These are phyloP conservation scores for Ptychochromis oligacanthus DNA, from an alignment of 2,113 vertebrate species.

Conservation along the genomic window DNA sequence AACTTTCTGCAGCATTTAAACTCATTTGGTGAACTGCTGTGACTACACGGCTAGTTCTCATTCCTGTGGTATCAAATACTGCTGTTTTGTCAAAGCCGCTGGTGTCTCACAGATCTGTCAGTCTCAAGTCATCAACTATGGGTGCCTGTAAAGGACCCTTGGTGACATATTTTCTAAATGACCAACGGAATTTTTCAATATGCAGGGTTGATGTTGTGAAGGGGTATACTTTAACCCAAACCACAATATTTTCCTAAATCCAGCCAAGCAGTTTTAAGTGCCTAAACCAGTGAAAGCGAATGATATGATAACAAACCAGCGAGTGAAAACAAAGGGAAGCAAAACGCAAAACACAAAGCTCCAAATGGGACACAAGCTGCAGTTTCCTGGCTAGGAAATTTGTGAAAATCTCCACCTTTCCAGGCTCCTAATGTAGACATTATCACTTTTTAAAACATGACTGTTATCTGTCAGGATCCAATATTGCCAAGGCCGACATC, in stretches of 20 bases:
- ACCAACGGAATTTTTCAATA: neutral
- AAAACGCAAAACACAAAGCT: neutral
- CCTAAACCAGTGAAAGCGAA: neutral
- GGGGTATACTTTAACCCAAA: neutral
- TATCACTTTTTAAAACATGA: neutral
- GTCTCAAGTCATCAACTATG: neutral
- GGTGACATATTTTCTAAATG: neutral
- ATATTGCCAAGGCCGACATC: neutral
- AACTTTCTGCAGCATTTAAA: neutral
- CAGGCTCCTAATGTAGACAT: neutral
- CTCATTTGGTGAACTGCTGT: neutral
- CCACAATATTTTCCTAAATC: neutral
- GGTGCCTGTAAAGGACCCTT: neutral
- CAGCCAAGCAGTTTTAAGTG: neutral
- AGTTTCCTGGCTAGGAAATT: neutral
- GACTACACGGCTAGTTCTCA: neutral
- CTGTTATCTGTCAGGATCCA: neutral
- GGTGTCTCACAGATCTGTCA: neutral
- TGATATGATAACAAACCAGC: neutral
- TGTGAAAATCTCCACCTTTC: neutral
- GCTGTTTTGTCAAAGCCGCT: neutral
- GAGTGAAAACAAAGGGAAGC: neutral
- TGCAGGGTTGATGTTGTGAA: neutral
- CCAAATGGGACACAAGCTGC: neutral
- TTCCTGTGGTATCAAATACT: neutral